Percentiles rank a stretch among this genome's conserved stretches.
phyloP scores from a whole-genome alignment of 2,888 invertebrate genomes.

The Frankliniella intonsa region DNA sequence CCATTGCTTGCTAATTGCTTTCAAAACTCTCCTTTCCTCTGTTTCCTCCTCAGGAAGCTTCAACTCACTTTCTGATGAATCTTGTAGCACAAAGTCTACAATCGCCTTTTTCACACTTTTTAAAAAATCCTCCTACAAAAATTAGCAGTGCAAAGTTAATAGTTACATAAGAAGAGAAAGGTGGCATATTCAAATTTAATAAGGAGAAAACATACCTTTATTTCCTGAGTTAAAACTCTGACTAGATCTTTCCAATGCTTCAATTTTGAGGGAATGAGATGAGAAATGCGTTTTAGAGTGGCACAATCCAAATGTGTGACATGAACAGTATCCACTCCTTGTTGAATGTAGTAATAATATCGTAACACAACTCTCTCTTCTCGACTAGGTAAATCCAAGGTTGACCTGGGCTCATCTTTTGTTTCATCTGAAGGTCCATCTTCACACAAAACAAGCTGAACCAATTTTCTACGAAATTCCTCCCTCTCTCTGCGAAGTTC shows the following conservation, averaged over 20 bases:
- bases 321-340: slow-evolving; percentile 85
- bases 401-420: slow-evolving; percentile 47
- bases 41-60: slow-evolving; percentile 49
- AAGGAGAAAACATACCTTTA: slow-evolving; percentile 34
- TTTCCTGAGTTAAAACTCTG: slow-evolving; percentile 35
- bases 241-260: slow-evolving; percentile 45
- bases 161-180: not conserved
- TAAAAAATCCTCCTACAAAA: slow-evolving; percentile 73
- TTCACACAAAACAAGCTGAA: slow-evolving; percentile 63
- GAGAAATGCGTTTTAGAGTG: slow-evolving; percentile 64
- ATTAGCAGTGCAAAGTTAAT: not conserved
- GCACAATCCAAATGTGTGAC: slow-evolving; percentile 76
- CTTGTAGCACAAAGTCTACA: slow-evolving; percentile 84
- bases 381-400: slow-evolving; percentile 51
- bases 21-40: slow-evolving; percentile 55
- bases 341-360: slow-evolving; percentile 85
- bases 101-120: slow-evolving; percentile 86
- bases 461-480: slow-evolving; percentile 73
- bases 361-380: slow-evolving; percentile 67
- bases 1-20: slow-evolving; percentile 63
- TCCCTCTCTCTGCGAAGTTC: slow-evolving; percentile 69
- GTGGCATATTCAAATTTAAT: not conserved
- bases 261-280: slow-evolving; percentile 59
- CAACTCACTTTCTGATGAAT: slow-evolving; percentile 44
- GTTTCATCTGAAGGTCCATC: slow-evolving; percentile 42